These are phyloP conservation scores for Cololabis saira DNA, from an alignment of 2,113 vertebrate genomes.

Conservation along the genomic window DNA sequence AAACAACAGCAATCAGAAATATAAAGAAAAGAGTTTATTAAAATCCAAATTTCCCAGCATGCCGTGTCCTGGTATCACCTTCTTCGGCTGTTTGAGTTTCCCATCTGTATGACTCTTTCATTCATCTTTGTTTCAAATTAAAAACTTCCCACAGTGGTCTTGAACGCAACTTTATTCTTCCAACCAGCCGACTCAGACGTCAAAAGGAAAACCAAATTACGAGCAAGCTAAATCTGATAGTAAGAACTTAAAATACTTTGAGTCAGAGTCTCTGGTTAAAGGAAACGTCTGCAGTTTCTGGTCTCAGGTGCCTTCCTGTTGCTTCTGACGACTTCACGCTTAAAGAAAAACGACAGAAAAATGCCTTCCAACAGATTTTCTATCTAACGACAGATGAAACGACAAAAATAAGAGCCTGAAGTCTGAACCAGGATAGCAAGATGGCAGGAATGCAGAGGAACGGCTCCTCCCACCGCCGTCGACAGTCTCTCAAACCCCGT, in stretches of 20 bases:
- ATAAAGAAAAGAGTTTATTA: constrained; percentile 44
- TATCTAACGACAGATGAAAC: background rate
- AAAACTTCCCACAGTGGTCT: background rate
- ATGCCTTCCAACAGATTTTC: background rate
- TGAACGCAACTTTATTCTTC: background rate
- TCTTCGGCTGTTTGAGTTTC: background rate
- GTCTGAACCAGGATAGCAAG: constrained; percentile 12
- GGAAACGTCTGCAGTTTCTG: background rate
- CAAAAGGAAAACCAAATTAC: background rate
- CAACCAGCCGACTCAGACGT: background rate
- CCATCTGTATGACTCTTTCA: background rate
- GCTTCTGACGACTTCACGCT: background rate
- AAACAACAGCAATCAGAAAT: background rate
- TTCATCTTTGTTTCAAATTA: constrained; percentile 2
- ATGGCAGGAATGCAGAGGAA: rapidly evolving
- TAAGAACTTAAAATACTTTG: background rate
- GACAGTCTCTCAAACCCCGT: background rate
- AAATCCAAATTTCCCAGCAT: constrained; percentile 23
- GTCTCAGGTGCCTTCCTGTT: background rate
- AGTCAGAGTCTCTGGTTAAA: background rate
- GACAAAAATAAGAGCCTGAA: constrained; percentile 36
- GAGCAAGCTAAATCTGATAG: background rate
- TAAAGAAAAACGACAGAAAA: background rate
- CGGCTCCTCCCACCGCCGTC: background rate
- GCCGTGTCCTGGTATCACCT: background rate